These are phyloP conservation scores for Anguilla japonica DNA, from an alignment of 2,113 vertebrate genomes.

Conservation along the genomic window DNA sequence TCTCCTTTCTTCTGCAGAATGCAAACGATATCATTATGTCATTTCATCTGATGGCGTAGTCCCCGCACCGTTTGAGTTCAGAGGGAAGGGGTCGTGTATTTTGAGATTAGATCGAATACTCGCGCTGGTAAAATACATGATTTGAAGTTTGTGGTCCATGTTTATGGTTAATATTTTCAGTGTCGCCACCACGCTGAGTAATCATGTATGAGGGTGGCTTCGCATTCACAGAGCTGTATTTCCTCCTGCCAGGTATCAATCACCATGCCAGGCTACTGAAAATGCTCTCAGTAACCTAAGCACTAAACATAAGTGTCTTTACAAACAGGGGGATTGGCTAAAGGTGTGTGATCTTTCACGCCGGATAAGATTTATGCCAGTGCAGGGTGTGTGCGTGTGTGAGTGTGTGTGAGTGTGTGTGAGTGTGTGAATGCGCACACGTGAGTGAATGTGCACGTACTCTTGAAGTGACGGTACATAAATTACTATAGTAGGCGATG, in stretches of 20 bases:
- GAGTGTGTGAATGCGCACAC: neutral
- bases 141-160: conserved; percentile 5
- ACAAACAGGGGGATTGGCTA: conserved; percentile 30
- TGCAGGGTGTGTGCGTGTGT: conserved; percentile 3
- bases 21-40: conserved; percentile 30
- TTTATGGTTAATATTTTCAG: neutral
- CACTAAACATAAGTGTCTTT: conserved; percentile 15
- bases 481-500: neutral
- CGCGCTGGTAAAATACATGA: conserved; percentile 25
- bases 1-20: conserved; percentile 20
- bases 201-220: neutral
- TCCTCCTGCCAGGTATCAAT: conserved; percentile 27
- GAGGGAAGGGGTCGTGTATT: conserved; percentile 26
- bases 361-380: neutral
- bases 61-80: conserved; percentile 30
- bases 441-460: conserved; percentile 30
- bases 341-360: conserved; percentile 7
- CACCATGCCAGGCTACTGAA: conserved; percentile 35
- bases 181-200: neutral
- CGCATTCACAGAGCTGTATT: conserved; percentile 15
- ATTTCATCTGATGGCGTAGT: conserved; percentile 20
- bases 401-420: neutral
- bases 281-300: conserved; percentile 18
- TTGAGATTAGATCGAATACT: conserved; percentile 35
- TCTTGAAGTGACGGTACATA: conserved; percentile 21